phyloP scores from a whole-genome alignment of 2,797 vertebrate genomes.

The Mormyrops attenuatus region DNA sequence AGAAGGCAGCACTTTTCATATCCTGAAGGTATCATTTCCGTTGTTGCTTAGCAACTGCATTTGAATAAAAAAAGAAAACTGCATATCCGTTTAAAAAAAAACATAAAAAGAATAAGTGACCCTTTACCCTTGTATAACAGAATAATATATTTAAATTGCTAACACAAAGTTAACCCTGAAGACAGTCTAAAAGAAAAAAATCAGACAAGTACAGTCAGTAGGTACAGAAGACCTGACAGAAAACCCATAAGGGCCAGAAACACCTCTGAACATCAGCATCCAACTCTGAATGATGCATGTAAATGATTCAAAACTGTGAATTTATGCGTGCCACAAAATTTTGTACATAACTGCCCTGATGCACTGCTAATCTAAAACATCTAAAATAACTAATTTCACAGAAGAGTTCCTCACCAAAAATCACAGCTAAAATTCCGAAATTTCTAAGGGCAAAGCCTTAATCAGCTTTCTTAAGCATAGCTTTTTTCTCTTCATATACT shows the following conservation, averaged over 20 bases:
- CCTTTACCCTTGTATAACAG: neutral
- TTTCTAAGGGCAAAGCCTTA: neutral
- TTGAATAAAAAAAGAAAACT: constrained; percentile 30
- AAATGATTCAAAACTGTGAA: constrained; percentile 13
- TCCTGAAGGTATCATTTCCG: constrained; percentile 8
- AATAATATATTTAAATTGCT: neutral
- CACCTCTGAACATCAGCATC: constrained; percentile 10
- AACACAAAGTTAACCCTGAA: constrained; percentile 8
- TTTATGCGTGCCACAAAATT: constrained; percentile 7
- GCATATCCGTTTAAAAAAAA: constrained; percentile 13
- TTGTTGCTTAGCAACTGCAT: constrained; percentile 18
- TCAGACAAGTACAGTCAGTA: neutral
- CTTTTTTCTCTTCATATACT: neutral
- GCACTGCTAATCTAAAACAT: constrained; percentile 1
- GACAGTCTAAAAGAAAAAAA: neutral
- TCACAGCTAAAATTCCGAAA: constrained; percentile 2
- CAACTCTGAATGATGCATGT: neutral
- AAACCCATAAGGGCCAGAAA: neutral
- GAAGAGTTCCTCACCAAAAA: neutral
- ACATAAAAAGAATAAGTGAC: neutral
- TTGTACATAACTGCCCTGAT: constrained; percentile 10
- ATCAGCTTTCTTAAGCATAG: neutral
- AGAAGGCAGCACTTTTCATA: neutral
- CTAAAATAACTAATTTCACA: constrained; percentile 6
- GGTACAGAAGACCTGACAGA: neutral